Evolutionary conservation across 2,888 invertebrate genomes (phyloP).

Genomic region (Eudemis profundana): DNA sequence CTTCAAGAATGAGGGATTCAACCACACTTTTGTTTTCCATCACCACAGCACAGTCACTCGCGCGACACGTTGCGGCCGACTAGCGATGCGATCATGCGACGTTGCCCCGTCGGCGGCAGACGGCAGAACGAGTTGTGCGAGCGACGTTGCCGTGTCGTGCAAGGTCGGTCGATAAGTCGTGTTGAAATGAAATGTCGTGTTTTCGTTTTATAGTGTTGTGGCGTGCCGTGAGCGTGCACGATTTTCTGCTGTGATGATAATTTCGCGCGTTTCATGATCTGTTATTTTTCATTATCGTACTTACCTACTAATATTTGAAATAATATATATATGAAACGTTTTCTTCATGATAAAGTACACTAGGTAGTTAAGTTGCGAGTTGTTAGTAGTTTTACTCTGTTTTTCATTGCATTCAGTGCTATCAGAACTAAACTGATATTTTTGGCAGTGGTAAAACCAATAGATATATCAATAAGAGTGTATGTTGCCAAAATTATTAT

Average conservation of each 20-base stretch:
- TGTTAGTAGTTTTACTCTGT: no score
- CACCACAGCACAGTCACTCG: background rate
- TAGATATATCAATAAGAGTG: no score
- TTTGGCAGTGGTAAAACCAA: no score
- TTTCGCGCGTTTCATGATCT: background rate
- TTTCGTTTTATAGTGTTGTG: constrained; percentile 14
- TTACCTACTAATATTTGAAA: no score
- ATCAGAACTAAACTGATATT: no score
- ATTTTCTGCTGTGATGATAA: background rate
- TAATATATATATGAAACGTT: no score
- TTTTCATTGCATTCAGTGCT: no score
- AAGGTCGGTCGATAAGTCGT: constrained; percentile 43
- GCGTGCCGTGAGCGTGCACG: background rate
- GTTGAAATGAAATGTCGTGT: no score
- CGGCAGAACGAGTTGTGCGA: constrained; percentile 28
- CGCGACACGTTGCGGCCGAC: constrained; percentile 28
- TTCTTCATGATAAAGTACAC: no score
- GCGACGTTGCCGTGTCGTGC: constrained; percentile 41
- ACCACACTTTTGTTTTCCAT: constrained; percentile 27
- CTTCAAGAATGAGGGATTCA: constrained; percentile 25
- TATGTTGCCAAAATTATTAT: no score
- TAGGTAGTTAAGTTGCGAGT: no score
- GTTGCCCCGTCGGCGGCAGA: no score
- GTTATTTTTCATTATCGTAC: background rate
- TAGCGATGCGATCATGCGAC: constrained; percentile 29